These are phyloP conservation scores for Papilio xuthus DNA, from an alignment of 1,140 invertebrate genomes.

Conservation along the genomic window DNA sequence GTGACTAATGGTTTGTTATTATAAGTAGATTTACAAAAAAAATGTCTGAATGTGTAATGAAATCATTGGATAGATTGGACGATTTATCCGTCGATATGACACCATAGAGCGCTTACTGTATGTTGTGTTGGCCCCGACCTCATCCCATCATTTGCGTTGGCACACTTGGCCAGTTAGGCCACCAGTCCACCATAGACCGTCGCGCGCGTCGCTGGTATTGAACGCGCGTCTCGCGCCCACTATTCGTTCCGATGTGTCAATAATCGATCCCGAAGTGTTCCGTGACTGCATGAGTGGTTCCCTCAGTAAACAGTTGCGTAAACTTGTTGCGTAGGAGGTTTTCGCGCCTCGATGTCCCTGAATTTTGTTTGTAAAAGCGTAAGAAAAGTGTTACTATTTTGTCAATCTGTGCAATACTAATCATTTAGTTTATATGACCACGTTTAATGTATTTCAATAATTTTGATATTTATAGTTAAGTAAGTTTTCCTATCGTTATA, in stretches of 20 bases:
- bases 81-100: conserved; percentile 8
- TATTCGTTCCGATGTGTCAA: conserved; percentile 37
- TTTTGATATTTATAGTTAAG: neutral
- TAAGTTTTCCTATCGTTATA: neutral
- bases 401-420: neutral
- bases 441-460: neutral
- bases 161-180: conserved; percentile 42
- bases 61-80: conserved; percentile 26
- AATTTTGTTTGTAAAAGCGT: conserved; percentile 26
- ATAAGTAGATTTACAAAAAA: neutral
- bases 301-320: conserved; percentile 13
- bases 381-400: conserved; percentile 22
- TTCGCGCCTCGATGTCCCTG: conserved; percentile 17
- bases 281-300: conserved; percentile 28
- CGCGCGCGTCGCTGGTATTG: conserved; percentile 56
- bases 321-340: conserved; percentile 26
- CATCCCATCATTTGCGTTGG: conserved; percentile 59
- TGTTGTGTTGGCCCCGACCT: conserved; percentile 64
- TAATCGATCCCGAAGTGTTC: conserved; percentile 45
- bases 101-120: conserved; percentile 39
- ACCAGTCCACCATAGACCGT: conserved; percentile 66
- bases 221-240: conserved; percentile 29
- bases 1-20: neutral
- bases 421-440: neutral
- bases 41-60: conserved; percentile 30